A percentile compares a stretch with the other conserved stretches of the same genome.
Evolutionary conservation across 2,113 vertebrate species (phyloP).

Genomic region (Cochlearius cochlearius): DNA sequence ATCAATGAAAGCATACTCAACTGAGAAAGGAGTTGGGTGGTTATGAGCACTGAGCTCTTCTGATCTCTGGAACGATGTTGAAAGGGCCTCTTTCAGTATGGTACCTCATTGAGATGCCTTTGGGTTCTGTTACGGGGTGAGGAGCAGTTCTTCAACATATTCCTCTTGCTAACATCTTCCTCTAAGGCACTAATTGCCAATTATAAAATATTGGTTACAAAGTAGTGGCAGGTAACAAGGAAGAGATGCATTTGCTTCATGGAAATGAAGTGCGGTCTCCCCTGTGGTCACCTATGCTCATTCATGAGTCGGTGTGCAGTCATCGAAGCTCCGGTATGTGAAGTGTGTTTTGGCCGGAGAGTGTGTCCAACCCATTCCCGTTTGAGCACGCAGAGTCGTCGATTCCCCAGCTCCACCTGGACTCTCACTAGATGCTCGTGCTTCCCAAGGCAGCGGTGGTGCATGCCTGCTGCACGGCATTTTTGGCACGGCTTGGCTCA

Average conservation of each 20-base stretch:
- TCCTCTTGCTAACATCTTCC: not conserved
- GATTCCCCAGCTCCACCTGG: constrained; percentile 13
- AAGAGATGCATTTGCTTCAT: not conserved
- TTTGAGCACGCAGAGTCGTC: accelerated
- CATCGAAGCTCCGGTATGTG: accelerated
- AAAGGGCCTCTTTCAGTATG: not conserved
- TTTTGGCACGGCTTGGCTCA: not conserved
- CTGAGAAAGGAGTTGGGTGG: not conserved
- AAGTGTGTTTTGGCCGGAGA: accelerated
- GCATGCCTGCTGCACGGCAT: not conserved
- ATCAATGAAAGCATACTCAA: not conserved
- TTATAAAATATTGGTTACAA: not conserved
- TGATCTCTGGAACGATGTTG: not conserved
- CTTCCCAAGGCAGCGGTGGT: not conserved
- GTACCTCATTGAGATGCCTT: not conserved
- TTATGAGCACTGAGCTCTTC: not conserved
- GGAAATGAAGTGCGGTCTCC: not conserved
- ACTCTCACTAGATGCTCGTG: not conserved
- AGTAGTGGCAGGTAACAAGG: not conserved
- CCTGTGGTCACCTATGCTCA: not conserved
- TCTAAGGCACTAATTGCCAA: not conserved
- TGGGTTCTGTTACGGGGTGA: not conserved
- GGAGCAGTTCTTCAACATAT: not conserved
- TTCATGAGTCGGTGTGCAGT: not conserved
- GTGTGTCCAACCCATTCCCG: not conserved